phyloP scores from a whole-genome alignment of 1,140 invertebrate genomes.

The Palaemon carinicauda region DNA sequence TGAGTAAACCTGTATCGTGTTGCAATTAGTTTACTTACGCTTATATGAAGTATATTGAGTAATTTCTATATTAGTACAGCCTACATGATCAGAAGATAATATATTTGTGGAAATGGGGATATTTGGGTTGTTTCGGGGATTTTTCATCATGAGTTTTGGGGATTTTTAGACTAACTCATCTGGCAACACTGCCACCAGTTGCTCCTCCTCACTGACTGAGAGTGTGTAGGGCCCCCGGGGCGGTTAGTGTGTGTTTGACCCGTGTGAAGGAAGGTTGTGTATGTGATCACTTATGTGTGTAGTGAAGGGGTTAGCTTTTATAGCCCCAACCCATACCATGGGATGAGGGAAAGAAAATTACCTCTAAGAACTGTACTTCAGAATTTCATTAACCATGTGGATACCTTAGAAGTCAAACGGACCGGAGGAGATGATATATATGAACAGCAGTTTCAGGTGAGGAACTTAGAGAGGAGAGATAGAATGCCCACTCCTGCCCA shows the following conservation, averaged over 20 bases:
- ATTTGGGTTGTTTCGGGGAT: no score
- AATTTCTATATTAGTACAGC: no score
- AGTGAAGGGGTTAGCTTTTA: slow-evolving; percentile 42
- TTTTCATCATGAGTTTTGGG: no score
- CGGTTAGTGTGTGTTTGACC: slow-evolving; percentile 66
- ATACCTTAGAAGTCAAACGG: slow-evolving; percentile 66
- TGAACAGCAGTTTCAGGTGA: slow-evolving; percentile 69
- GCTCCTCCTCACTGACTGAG: slow-evolving; percentile 31
- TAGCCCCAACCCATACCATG: slow-evolving; percentile 50
- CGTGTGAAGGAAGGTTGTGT: slow-evolving; percentile 63
- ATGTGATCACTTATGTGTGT: slow-evolving; percentile 39
- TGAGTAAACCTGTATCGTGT: no score
- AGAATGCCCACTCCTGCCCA: not conserved
- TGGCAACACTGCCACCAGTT: no score
- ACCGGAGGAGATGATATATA: slow-evolving; percentile 66
- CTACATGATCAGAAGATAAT: no score
- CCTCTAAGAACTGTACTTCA: slow-evolving; percentile 66
- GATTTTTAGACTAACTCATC: no score
- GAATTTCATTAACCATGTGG: slow-evolving; percentile 70
- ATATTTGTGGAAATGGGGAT: no score
- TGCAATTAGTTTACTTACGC: no score
- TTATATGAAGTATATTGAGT: no score
- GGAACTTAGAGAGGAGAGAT: not conserved
- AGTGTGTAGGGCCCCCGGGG: slow-evolving; percentile 63
- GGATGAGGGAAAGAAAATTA: slow-evolving; percentile 62